These are phyloP conservation scores for Theretra japonica DNA, from an alignment of 2,888 invertebrate species.

Conservation along the genomic window DNA sequence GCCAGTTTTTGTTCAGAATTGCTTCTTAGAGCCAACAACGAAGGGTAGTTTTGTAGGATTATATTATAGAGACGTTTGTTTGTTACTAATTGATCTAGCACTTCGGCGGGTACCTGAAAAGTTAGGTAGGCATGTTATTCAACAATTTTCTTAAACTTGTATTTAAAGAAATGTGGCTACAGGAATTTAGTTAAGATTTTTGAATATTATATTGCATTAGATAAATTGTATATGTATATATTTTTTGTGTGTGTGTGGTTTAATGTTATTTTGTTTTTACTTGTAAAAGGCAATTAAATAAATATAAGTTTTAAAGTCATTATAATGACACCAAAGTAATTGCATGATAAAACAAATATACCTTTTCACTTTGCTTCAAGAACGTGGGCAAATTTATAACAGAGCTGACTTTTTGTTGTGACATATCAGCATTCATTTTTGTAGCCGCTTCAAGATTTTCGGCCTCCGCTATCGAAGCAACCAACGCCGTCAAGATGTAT, in stretches of 20 bases:
- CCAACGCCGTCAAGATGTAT: slow-evolving; percentile 86
- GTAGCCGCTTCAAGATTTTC: slow-evolving; percentile 76
- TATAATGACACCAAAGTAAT: background rate
- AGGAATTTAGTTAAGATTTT: no score
- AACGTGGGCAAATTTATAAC: slow-evolving; percentile 93
- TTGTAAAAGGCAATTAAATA: no score
- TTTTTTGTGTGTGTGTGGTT: no score
- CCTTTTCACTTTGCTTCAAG: slow-evolving; percentile 89
- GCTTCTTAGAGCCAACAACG: slow-evolving; percentile 86
- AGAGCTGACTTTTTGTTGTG: slow-evolving; percentile 84
- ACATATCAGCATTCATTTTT: slow-evolving; percentile 77
- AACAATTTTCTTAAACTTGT: background rate
- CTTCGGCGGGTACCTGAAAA: slow-evolving; percentile 88
- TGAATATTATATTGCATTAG: no score
- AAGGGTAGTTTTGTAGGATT: slow-evolving; percentile 90
- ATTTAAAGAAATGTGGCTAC: no score
- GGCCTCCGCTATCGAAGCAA: slow-evolving; percentile 84
- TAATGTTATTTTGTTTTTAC: no score
- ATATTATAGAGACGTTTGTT: slow-evolving; percentile 88
- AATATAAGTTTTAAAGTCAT: background rate
- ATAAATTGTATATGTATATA: no score
- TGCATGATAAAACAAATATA: slow-evolving; percentile 54
- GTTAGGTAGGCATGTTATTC: slow-evolving; percentile 21
- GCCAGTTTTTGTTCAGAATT: slow-evolving; percentile 86
- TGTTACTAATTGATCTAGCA: slow-evolving; percentile 86